Conservation (phyloP, 1,140 invertebrate species). For the Acarapis woodi region DNA sequence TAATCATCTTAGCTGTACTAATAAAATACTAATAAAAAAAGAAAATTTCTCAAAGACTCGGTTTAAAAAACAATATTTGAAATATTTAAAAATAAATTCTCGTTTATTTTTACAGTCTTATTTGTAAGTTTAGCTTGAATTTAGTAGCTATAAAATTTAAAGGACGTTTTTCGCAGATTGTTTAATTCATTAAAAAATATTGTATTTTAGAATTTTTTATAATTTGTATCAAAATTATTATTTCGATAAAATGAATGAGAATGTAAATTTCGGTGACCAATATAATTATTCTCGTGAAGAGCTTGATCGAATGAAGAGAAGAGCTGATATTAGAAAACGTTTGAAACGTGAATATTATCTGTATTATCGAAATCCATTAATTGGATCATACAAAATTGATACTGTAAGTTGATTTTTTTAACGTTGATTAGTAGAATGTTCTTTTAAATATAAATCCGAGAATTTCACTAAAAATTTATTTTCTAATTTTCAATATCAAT, state of each 20-base stretch:
- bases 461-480: constrained; percentile 22
- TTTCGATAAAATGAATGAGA: too few relatives aligned
- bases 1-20: too few relatives aligned
- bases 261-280: background rate
- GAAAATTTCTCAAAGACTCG: too few relatives aligned
- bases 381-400: background rate
- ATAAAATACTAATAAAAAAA: too few relatives aligned
- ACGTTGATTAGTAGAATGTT: constrained; percentile 33
- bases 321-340: constrained; percentile 2
- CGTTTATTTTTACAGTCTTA: background rate
- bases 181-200: too few relatives aligned
- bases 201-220: background rate
- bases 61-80: too few relatives aligned
- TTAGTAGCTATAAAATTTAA: background rate
- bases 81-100: too few relatives aligned
- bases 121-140: background rate
- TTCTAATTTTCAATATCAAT: background rate
- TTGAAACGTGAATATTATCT: constrained; percentile 6
- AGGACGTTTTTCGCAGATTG: too few relatives aligned
- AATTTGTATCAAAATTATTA: background rate
- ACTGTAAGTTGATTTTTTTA: constrained; percentile 21
- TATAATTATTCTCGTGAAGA: constrained; percentile 3
- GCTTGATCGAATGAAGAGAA: constrained; percentile 1
- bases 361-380: constrained; percentile 4
- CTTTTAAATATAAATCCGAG: constrained; percentile 30